phyloP scores from a whole-genome alignment of 2,797 vertebrate genomes.

The Spinus olivaceus region DNA sequence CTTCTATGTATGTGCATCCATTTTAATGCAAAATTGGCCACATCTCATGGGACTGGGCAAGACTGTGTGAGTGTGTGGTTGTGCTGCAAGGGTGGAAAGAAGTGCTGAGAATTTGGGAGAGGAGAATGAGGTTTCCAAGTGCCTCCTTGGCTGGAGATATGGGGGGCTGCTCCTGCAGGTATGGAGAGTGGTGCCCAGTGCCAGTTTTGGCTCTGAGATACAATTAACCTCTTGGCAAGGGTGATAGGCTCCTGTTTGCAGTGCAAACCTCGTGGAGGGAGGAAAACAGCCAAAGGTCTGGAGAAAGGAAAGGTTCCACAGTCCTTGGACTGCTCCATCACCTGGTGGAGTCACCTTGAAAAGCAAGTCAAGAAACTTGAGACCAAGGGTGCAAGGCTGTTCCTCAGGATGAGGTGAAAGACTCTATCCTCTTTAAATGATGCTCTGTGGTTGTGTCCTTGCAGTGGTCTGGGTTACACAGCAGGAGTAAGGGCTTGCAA shows the following conservation, averaged over 20 bases:
- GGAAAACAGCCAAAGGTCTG: neutral
- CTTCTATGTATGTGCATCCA: neutral
- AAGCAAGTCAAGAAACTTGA: neutral
- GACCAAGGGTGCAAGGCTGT: neutral
- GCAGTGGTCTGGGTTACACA: neutral
- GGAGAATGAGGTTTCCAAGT: neutral
- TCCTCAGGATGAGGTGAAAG: neutral
- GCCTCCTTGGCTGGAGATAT: neutral
- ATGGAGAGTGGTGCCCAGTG: neutral
- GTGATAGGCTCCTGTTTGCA: neutral
- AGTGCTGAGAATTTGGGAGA: neutral
- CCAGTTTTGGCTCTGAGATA: neutral
- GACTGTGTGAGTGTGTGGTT: neutral
- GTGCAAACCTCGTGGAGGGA: neutral
- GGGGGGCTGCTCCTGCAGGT: neutral
- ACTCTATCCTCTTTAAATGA: neutral
- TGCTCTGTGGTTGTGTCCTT: neutral
- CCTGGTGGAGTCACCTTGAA: neutral
- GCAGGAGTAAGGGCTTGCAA: neutral
- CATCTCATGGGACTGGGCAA: neutral
- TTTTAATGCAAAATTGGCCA: neutral
- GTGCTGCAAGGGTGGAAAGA: neutral
- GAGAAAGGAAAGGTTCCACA: neutral
- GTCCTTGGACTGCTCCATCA: neutral
- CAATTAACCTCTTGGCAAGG: neutral